Base-by-base conservation (phyloP, 2,888 invertebrate species). In the Amiota communis region DNA sequence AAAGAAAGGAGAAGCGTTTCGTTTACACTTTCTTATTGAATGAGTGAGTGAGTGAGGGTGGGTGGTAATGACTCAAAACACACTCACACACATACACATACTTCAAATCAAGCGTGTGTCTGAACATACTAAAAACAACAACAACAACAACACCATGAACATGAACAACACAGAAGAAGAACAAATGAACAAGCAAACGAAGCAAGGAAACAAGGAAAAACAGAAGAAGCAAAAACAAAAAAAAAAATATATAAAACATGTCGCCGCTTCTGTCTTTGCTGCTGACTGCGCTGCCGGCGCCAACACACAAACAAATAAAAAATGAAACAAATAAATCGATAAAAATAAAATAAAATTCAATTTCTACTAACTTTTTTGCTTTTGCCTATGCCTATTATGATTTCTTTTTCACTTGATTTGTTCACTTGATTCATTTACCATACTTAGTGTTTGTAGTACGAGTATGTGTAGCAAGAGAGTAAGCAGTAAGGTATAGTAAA, bases 41-140 rank as follows among this genome's bases (percentile, higher is more conserved):
- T 36, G 36, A 36, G 36, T 53, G n/a, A 53, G 53, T 53, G 67
- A 73, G 56, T 71, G 73, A 77, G 78, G 82, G 80, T 82, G 80
- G 83, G 83, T 85, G 84, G 86, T 84, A 86, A 86, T 86, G 87
- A 86, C 86, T 86, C 87, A 86, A 86, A 86, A 80, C 84, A 81
- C 79, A 77, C 72, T 76, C 77, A 78, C 74, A 75, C 75, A 36
- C 36, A 6, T 6, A 77, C 72, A 76, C 77, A 78, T 74, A 75
- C 75, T 23, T 23, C 23, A 23, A 23, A 23, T 23, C 23, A 78
- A 77, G 76, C 76, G 72, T 36, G 36, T n/a, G 46, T 63, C n/a
- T 46, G 23, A 63, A 76, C 78, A 73, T 75, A 75, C 74, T 72
- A 75, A 73, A 73, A 73, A 72, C 61, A 13, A 49, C 59, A 71